phyloP scores from a whole-genome alignment of 2,888 invertebrate genomes.

The Patella pellucida region DNA sequence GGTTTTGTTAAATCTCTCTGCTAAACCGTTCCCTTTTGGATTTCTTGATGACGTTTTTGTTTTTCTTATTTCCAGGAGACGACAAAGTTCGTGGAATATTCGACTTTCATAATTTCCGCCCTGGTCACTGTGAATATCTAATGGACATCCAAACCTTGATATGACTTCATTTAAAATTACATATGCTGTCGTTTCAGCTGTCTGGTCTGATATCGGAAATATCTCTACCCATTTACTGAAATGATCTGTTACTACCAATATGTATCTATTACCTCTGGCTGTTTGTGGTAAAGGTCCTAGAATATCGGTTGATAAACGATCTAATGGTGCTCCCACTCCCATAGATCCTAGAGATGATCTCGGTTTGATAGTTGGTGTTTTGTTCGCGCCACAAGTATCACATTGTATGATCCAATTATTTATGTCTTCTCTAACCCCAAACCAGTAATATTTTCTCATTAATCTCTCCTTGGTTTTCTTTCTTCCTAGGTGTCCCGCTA shows the following conservation, averaged over 20 bases:
- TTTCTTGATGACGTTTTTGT: constrained; percentile 31
- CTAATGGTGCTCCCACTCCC: constrained; percentile 31
- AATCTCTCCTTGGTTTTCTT: constrained; percentile 18
- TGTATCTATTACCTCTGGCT: constrained; percentile 35
- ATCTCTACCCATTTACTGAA: constrained; percentile 38
- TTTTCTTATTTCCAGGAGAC: constrained; percentile 36
- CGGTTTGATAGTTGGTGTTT: constrained; percentile 18
- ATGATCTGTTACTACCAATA: constrained; percentile 37
- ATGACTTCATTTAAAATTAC: constrained; percentile 37
- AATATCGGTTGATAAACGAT: constrained; percentile 33
- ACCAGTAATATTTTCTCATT: constrained; percentile 29
- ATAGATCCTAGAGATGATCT: constrained; percentile 30
- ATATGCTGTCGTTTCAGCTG: constrained; percentile 32
- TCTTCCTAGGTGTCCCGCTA: constrained; percentile 32
- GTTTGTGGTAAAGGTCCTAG: constrained; percentile 37
- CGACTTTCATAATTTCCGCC: constrained; percentile 36
- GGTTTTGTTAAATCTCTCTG: constrained; percentile 33
- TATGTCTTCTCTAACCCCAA: constrained; percentile 24
- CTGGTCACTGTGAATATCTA: constrained; percentile 34
- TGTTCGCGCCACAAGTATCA: constrained; percentile 30
- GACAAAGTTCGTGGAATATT: constrained; percentile 35
- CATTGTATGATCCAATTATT: constrained; percentile 29
- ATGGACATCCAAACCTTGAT: constrained; percentile 28
- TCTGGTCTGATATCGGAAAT: constrained; percentile 34
- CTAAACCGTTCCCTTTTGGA: constrained; percentile 34